phyloP scores from a whole-genome alignment of 2,888 invertebrate species.

The Trichogramma evanescens region DNA sequence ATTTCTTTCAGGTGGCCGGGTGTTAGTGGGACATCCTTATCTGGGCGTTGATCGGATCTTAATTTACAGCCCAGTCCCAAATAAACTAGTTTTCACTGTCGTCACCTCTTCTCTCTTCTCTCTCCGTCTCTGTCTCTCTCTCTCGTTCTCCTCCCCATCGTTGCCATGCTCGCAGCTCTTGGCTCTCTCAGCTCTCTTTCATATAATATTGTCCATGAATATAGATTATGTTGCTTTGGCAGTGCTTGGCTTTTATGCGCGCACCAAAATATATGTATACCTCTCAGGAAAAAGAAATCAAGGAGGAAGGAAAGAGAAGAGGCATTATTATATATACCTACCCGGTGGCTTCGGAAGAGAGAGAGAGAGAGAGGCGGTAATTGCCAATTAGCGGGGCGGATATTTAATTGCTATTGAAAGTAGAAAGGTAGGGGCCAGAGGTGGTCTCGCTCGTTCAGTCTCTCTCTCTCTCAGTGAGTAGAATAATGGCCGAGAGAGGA shows the following conservation, averaged over 20 bases:
- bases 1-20: constrained; percentile 35
- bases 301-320: neutral
- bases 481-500: constrained; percentile 18
- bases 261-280: neutral
- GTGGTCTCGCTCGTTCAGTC: constrained; percentile 7
- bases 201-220: too few relatives aligned
- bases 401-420: constrained; percentile 46
- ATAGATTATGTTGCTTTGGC: too few relatives aligned
- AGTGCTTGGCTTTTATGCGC: neutral
- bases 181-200: neutral
- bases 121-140: constrained; percentile 20
- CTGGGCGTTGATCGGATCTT: constrained; percentile 47
- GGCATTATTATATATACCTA: constrained; percentile 20
- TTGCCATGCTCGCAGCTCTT: neutral
- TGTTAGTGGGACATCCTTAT: constrained; percentile 47
- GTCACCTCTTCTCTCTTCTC: constrained; percentile 38
- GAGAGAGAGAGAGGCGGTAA: constrained; percentile 36
- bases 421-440: constrained; percentile 8
- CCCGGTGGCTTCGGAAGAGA: constrained; percentile 31
- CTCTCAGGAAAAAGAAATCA: constrained; percentile 6
- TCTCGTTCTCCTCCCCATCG: constrained; percentile 15
- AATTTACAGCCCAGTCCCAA: constrained; percentile 48
- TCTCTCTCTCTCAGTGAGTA: constrained; percentile 3
- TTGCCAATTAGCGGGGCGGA: constrained; percentile 46
- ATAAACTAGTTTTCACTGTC: constrained; percentile 49